Evolutionary conservation across 35 echinoderm and acorn worm species (phyloP).

Genomic region (Amphiura filiformis): DNA sequence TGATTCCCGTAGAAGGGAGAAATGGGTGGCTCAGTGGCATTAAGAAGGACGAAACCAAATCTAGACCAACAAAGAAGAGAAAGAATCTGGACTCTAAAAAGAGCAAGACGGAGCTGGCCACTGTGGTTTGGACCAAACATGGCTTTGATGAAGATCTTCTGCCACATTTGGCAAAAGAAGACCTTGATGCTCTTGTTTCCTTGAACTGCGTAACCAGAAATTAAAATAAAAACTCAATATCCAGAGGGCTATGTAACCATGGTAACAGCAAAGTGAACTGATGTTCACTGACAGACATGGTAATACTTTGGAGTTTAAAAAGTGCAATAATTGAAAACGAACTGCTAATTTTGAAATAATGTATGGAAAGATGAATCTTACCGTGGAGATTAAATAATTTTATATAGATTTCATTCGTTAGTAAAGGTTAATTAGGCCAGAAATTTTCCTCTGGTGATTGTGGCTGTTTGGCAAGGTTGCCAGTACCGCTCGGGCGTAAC

Average conservation of each 20-base stretch:
- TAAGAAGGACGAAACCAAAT: constrained; percentile 2
- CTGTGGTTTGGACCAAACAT: neutral
- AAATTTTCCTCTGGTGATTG: too few species aligned
- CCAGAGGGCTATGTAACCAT: neutral
- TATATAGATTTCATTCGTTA: too few species aligned
- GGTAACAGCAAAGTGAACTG: neutral
- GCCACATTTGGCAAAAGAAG: neutral
- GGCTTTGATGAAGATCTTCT: neutral
- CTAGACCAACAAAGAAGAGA: neutral
- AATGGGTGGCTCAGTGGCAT: neutral
- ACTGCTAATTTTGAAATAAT: too few species aligned
- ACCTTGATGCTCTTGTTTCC: neutral
- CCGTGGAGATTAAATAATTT: too few species aligned
- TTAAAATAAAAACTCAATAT: neutral
- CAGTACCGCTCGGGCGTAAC: too few species aligned
- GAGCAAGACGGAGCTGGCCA: neutral
- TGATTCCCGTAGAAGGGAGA: neutral
- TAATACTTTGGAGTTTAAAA: too few species aligned
- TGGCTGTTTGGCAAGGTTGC: too few species aligned
- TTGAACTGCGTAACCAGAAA: too few species aligned
- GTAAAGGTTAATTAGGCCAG: too few species aligned
- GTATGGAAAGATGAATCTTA: too few species aligned
- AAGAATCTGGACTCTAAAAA: neutral
- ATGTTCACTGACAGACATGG: too few species aligned
- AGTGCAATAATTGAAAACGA: too few species aligned